Percentiles rank a stretch among this genome's conserved stretches.
Evolutionary conservation across 1,140 invertebrate species (phyloP).

Genomic region (Hyles euphorbiae): DNA sequence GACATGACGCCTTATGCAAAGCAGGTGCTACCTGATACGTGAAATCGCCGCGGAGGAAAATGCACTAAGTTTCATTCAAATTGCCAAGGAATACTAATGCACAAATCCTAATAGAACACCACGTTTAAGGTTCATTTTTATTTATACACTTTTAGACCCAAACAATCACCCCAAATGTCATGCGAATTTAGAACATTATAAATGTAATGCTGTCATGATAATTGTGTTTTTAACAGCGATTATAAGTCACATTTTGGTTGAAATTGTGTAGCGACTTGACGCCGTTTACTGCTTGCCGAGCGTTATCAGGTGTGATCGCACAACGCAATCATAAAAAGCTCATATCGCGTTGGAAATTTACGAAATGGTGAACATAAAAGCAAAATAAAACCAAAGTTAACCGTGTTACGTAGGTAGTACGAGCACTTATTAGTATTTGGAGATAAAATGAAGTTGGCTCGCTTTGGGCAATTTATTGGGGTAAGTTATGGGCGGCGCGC

Average conservation of each 20-base stretch:
- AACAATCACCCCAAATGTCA: slow-evolving; percentile 1
- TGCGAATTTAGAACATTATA: slow-evolving; percentile 17
- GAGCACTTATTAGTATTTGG: slow-evolving; percentile 71
- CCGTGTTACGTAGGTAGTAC: slow-evolving; percentile 51
- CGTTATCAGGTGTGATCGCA: slow-evolving; percentile 53
- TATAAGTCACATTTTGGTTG: slow-evolving; percentile 34
- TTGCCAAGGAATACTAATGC: neutral
- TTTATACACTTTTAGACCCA: neutral
- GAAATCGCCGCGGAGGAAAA: slow-evolving; percentile 24
- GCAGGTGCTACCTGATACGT: slow-evolving; percentile 71
- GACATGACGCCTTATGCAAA: slow-evolving; percentile 71
- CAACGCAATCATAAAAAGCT: slow-evolving; percentile 59
- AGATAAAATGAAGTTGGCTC: slow-evolving; percentile 73
- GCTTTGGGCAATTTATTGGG: slow-evolving; percentile 73
- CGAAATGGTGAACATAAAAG: slow-evolving; percentile 49
- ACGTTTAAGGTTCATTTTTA: slow-evolving; percentile 1
- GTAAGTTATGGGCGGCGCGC: slow-evolving; percentile 71
- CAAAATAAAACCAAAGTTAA: slow-evolving; percentile 48
- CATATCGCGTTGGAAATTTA: slow-evolving; percentile 48
- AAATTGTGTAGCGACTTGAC: slow-evolving; percentile 22
- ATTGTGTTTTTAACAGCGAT: slow-evolving; percentile 17
- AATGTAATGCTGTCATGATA: slow-evolving; percentile 20
- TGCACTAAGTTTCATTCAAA: slow-evolving; percentile 11
- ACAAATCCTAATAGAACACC: too few relatives aligned
- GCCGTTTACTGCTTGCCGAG: slow-evolving; percentile 20